phyloP scores from a whole-genome alignment of 2,888 invertebrate species.

The Caenorhabditis sp. region DNA sequence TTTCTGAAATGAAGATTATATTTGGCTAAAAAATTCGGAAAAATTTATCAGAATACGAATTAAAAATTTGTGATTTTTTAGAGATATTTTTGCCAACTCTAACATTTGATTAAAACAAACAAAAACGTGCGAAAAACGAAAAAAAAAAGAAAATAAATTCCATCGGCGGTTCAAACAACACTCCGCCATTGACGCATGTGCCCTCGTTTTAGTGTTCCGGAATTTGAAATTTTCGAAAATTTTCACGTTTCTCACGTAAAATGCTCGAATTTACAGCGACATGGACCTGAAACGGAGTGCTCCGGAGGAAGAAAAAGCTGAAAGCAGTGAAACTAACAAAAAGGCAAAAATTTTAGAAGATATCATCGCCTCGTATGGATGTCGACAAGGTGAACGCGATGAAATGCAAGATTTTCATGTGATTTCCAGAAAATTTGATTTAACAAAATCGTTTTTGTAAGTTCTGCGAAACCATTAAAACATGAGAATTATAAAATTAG shows the following conservation, averaged over 20 bases:
- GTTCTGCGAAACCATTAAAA: neutral
- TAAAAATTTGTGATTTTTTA: neutral
- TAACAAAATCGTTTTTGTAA: constrained; percentile 5
- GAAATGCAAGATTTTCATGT: constrained; percentile 75
- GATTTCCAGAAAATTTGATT: constrained; percentile 70
- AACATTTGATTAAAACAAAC: neutral
- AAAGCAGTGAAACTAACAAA: neutral
- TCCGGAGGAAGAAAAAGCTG: neutral
- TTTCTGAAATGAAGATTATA: constrained; percentile 25
- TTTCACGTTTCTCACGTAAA: neutral
- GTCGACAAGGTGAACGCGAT: constrained; percentile 73
- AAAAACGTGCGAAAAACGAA: constrained; percentile 21
- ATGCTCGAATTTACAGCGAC: neutral
- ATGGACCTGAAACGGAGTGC: constrained; percentile 15
- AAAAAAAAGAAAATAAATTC: constrained; percentile 28
- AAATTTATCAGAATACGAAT: neutral
- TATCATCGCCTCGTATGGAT: constrained; percentile 15
- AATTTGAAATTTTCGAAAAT: constrained; percentile 19
- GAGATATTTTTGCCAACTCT: neutral
- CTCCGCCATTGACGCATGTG: constrained; percentile 20
- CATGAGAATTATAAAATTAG: neutral
- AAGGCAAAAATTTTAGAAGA: constrained; percentile 4
- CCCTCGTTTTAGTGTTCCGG: constrained; percentile 18
- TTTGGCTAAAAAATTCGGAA: neutral
- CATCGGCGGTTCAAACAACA: constrained; percentile 36